Conservation (phyloP, 2,888 invertebrate species). For the Tinea trinotella region DNA sequence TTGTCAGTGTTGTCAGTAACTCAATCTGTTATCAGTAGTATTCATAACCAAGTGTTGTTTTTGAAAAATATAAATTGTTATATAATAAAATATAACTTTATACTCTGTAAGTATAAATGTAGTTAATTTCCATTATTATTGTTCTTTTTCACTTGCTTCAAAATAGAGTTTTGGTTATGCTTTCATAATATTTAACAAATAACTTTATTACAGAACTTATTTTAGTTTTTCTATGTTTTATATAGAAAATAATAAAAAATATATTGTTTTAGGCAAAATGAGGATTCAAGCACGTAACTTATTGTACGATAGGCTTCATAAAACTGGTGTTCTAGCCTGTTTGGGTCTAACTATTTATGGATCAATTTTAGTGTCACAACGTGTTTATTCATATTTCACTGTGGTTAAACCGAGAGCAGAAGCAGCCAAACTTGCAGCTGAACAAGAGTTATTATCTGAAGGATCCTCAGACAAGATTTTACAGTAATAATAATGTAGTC, state of each 20-base stretch:
- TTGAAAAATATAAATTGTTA: no score
- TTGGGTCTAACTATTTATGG: slow-evolving; percentile 54
- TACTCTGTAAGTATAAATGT: neutral
- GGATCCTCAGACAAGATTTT: slow-evolving; percentile 53
- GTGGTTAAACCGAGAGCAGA: slow-evolving; percentile 55
- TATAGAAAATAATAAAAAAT: neutral
- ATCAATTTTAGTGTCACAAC: slow-evolving; percentile 40
- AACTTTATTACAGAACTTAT: no score
- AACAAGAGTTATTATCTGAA: slow-evolving; percentile 61
- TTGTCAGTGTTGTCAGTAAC: no score
- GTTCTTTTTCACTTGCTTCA: no score
- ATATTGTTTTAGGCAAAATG: slow-evolving; percentile 32
- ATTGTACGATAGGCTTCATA: slow-evolving; percentile 62
- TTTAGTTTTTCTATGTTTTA: no score
- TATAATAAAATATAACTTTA: neutral
- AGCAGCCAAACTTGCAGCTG: slow-evolving; percentile 44
- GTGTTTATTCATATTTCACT: slow-evolving; percentile 53
- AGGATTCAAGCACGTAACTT: slow-evolving; percentile 52
- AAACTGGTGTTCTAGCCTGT: slow-evolving; percentile 55
- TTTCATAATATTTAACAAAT: no score
- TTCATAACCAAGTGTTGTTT: no score
- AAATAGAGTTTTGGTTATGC: no score
- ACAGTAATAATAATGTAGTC: neutral
- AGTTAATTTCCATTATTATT: neutral
- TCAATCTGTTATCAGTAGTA: no score